Base-by-base conservation (phyloP, 2,113 vertebrate species). In the Polypterus senegalus region DNA sequence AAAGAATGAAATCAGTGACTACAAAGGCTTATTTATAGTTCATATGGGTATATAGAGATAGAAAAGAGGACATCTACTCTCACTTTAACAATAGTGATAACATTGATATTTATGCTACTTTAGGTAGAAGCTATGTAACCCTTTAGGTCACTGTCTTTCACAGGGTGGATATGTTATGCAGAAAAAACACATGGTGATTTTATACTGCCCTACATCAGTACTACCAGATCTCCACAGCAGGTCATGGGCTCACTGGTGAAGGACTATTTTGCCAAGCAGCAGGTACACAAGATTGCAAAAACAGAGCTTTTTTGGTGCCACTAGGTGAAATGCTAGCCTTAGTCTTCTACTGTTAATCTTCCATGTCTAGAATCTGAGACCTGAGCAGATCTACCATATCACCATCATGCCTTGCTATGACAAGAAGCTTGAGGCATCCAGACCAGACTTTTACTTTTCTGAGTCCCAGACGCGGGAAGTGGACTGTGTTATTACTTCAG, bases 101-200 rank as follows among this genome's bases (percentile, higher is more conserved):
- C 27, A 27, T 27, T 27, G 27, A 27, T 27, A 27, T 27, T 27
- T 27, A 27, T 27, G 27, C 27, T 27, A 27, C 27, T 27, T 27
- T 27, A 27, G 27, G 1, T 27, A 27, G 27, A 27, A 27, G 27
- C 27, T 27, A 27, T 27, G 27, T 27, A 27, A 27, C 27, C 27
- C 27, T 27, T 27, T 27, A 27, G 27, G 27, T 27, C 27, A 27
- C 27, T 27, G 27, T 27, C 27, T 27, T 27, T 27, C 2, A 7
- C 76, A 99, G 96, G 96, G 10, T 99, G 96, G 96, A 92, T 99
- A 72, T 99, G 96, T 77, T 99, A 98, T 0, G 94, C 95, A 1
- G 95, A 98, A 83, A 98, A 99, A 76, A 95, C 92, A 9, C 96
- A 97, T 0, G 92, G 96, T 51, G 86, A 83, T 4, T 81, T 90